Conservation (phyloP, 2,797 vertebrate species). For the Holocentrus rufus region DNA sequence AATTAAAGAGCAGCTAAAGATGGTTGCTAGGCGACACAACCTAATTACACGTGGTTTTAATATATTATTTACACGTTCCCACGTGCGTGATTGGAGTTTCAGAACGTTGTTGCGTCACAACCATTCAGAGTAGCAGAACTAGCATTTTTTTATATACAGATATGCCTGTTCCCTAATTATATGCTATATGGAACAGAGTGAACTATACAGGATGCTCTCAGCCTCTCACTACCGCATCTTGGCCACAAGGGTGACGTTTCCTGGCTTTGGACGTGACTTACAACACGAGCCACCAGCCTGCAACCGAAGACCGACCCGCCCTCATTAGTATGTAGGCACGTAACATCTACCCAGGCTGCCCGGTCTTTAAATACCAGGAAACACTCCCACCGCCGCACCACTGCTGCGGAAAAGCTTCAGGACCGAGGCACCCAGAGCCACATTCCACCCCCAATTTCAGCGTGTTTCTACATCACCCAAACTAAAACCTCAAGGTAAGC, state of each 20-base stretch:
- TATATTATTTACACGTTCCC: too few relatives aligned
- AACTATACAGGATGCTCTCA: neutral
- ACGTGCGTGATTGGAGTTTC: too few relatives aligned
- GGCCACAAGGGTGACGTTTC: conserved; percentile 15
- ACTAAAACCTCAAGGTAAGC: conserved; percentile 62
- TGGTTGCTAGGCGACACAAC: too few relatives aligned
- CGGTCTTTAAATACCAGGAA: conserved; percentile 68
- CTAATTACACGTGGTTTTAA: too few relatives aligned
- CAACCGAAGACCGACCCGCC: neutral
- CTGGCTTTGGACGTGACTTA: conserved; percentile 72
- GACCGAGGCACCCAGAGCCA: conserved; percentile 37
- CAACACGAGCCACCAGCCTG: conserved; percentile 46
- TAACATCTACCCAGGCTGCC: conserved; percentile 27
- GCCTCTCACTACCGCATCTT: conserved; percentile 43
- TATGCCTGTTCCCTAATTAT: too few relatives aligned
- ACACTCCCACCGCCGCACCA: conserved; percentile 28
- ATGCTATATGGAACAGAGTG: neutral
- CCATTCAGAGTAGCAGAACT: too few relatives aligned
- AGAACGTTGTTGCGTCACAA: too few relatives aligned
- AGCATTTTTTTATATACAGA: too few relatives aligned
- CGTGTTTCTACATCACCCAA: neutral
- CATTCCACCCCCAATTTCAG: conserved; percentile 45
- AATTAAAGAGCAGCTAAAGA: too few relatives aligned
- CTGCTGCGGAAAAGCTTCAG: conserved; percentile 62
- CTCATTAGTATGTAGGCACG: conserved; percentile 41